Percentiles rank a stretch among this genome's conserved stretches.
Conservation (phyloP, 1,140 invertebrate genomes). For the Goniozus legneri region DNA sequence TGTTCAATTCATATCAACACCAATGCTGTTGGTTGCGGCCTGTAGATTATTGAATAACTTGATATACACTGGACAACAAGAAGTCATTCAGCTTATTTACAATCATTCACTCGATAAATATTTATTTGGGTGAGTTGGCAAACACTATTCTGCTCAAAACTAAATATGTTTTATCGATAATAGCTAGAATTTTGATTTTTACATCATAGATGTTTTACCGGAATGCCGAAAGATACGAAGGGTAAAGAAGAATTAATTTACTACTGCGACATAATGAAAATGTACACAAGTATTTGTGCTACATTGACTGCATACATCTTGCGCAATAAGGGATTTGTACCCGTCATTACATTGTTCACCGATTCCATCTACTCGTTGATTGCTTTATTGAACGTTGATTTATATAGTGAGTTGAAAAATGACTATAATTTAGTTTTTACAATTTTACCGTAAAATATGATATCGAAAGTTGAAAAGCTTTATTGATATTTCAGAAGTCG, state of each 20-base stretch:
- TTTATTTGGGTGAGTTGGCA: slow-evolving; percentile 33
- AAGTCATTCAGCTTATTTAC: slow-evolving; percentile 40
- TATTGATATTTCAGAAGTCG: slow-evolving; percentile 33
- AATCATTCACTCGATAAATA: slow-evolving; percentile 43
- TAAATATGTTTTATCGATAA: too few relatives aligned
- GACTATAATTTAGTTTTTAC: neutral
- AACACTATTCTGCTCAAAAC: slow-evolving; percentile 2
- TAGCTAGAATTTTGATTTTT: too few relatives aligned
- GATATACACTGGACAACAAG: slow-evolving; percentile 42
- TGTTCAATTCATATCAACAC: slow-evolving; percentile 42
- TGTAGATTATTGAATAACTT: slow-evolving; percentile 51
- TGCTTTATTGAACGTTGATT: slow-evolving; percentile 45
- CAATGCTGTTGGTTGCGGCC: slow-evolving; percentile 47
- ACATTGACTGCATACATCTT: slow-evolving; percentile 47
- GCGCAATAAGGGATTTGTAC: slow-evolving; percentile 40
- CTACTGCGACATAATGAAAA: slow-evolving; percentile 52
- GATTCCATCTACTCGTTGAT: slow-evolving; percentile 50
- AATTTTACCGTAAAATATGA: neutral
- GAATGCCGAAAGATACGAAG: slow-evolving; percentile 35
- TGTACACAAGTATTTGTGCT: slow-evolving; percentile 51
- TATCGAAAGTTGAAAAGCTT: slow-evolving; percentile 1
- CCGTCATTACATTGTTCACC: slow-evolving; percentile 45
- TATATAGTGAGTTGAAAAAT: slow-evolving; percentile 52
- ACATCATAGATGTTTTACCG: slow-evolving; percentile 46
- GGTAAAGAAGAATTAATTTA: slow-evolving; percentile 37